Percentiles rank a stretch among this genome's conserved stretches.
phyloP scores from a whole-genome alignment of 37 sponge, comb jelly and placozoan genomes.

The Diacarnus erythraeanus region DNA sequence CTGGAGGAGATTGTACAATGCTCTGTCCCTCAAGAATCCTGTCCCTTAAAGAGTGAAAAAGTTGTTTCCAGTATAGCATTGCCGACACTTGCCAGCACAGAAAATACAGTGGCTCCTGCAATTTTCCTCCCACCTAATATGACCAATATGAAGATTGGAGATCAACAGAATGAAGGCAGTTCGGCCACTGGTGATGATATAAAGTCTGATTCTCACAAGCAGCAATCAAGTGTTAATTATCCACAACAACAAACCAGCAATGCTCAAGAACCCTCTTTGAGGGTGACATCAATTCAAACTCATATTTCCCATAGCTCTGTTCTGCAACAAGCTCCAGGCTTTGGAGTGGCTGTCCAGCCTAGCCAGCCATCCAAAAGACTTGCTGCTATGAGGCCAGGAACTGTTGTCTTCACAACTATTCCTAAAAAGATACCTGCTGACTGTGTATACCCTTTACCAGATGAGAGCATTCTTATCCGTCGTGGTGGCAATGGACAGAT shows the following conservation, averaged over 20 bases:
- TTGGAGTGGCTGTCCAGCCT: neutral
- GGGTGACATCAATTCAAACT: no score
- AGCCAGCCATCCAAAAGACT: neutral
- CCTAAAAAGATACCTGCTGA: slow-evolving; percentile 4
- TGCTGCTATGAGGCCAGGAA: slow-evolving; percentile 14
- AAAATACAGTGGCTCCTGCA: neutral
- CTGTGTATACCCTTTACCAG: slow-evolving; percentile 22
- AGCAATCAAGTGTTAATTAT: neutral
- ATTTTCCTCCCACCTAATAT: neutral
- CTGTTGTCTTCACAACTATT: slow-evolving; percentile 5
- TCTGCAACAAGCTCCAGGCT: neutral
- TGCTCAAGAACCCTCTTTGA: neutral
- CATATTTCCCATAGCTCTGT: neutral
- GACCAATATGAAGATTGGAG: neutral
- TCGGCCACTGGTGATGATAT: neutral
- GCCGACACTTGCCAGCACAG: neutral
- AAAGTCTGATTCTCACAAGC: neutral
- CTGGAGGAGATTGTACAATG: neutral
- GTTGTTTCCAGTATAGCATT: neutral
- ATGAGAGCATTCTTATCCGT: slow-evolving; percentile 11
- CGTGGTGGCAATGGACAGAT: slow-evolving; percentile 44
- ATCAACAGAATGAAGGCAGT: neutral
- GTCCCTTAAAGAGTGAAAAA: slow-evolving; percentile 1
- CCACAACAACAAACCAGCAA: neutral
- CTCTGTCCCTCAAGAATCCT: neutral